Base-by-base conservation (phyloP, 1,140 invertebrate genomes). In the Rhopalosiphum maidis region DNA sequence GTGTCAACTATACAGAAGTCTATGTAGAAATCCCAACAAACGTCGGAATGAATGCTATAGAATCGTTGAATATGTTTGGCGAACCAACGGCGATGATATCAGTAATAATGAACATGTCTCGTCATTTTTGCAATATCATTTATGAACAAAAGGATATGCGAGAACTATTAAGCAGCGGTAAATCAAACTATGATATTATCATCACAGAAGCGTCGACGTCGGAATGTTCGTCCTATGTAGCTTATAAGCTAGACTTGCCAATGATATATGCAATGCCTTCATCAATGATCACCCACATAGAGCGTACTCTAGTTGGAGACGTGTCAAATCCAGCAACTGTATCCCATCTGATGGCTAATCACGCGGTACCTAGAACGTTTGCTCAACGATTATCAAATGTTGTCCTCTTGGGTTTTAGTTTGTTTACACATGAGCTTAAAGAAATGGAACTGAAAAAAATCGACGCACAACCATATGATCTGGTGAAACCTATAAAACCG, bases 401-500 rank as follows among this genome's bases (percentile, higher is more conserved):
- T 5, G 0, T 90, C 0, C n/a, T 90, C 35, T 51, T 35, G 8
- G 51, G 25, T 30, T 90, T 35, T 37, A 35, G 46, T 37, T 8
- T n/a, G 46, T 46, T 46, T 46, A 1, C 7, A 2, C 23, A 41
- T 7, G 8, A 6, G 0, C 22, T 22, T 21, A 90, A 22, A 9
- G 48, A 90, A 90, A n/a, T 30, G 6, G n/a, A 90, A 90, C 35
- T 90, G 25, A 51, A 35, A 54, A 54, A 35, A 11, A 51, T 51
- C 22, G n/a, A 54, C 11, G 18, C 3, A 21, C 43, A 90, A 37
- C n/a, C 48, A 22, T 90, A 35, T 37, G 88, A 90, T 54, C 85
- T 55, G 51, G 91, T 94, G 11, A 9, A 92, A 41, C 46, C 91
- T 25, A 9, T 86, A 7, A 90, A 77, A n/a, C 90, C 93, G 7